Percentiles rank a stretch among this genome's conserved stretches.
phyloP scores from a whole-genome alignment of 1,140 invertebrate genomes.

The Amyelois transitella region DNA sequence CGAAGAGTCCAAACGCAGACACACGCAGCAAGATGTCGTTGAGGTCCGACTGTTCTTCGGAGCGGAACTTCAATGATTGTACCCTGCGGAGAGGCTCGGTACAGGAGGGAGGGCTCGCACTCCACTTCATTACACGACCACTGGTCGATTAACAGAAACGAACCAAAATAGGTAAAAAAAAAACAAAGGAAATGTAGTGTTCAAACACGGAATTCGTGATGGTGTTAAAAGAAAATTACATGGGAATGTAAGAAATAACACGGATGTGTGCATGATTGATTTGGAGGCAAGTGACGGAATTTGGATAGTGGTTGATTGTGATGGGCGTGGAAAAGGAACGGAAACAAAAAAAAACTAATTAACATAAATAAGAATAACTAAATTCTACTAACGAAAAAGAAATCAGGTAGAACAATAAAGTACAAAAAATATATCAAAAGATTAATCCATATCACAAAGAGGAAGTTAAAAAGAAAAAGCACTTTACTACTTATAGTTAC shows the following conservation, averaged over 20 bases:
- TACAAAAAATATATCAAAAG: conserved; percentile 10
- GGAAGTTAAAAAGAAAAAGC: no score
- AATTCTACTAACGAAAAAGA: conserved; percentile 3
- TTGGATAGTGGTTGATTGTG: not conserved
- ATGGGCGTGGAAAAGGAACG: conserved; percentile 13
- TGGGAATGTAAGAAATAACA: conserved; percentile 3
- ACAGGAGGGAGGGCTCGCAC: conserved; percentile 65
- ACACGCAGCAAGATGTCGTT: conserved; percentile 93
- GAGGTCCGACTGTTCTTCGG: conserved; percentile 89
- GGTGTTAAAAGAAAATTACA: not conserved
- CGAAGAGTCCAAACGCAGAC: conserved; percentile 92
- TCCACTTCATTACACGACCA: conserved; percentile 71
- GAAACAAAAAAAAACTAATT: conserved; percentile 15
- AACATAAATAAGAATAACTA: conserved; percentile 8
- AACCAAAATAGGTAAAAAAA: conserved; percentile 58
- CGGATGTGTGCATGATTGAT: not conserved
- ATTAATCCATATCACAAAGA: no score
- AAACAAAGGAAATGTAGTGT: conserved; percentile 5
- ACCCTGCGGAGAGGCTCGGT: conserved; percentile 80
- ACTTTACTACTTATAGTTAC: no score
- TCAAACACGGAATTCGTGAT: not conserved
- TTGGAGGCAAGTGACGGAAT: not conserved
- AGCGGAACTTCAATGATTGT: conserved; percentile 89
- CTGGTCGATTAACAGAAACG: conserved; percentile 37
- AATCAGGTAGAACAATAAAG: not conserved